Conservation (phyloP, 1,140 invertebrate genomes). For the Drosophila elegans region DNA sequence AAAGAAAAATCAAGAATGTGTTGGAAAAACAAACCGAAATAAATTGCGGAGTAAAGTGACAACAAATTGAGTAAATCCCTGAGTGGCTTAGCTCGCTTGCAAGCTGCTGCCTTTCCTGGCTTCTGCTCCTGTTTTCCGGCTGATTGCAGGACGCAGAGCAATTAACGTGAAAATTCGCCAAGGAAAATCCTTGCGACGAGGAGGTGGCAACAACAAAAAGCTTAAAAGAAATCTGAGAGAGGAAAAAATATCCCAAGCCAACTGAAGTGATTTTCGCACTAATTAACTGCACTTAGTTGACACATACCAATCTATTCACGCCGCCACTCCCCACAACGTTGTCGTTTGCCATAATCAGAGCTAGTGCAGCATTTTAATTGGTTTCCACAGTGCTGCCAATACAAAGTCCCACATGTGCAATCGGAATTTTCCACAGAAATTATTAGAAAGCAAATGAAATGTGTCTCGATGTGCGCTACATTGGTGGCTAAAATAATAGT, state of each 20-base stretch:
- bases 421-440: conserved; percentile 81
- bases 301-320: conserved; percentile 82
- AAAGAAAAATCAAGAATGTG: conserved; percentile 9
- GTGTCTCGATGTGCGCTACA: conserved; percentile 19
- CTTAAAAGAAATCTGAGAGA: conserved; percentile 34
- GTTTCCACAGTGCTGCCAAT: conserved; percentile 74
- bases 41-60: conserved; percentile 41
- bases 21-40: conserved; percentile 12
- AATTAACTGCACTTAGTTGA: conserved; percentile 83
- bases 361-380: conserved; percentile 81
- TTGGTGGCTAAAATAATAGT: background rate
- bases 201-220: conserved; percentile 19
- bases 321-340: conserved; percentile 25
- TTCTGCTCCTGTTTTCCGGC: conserved; percentile 46
- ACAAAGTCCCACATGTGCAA: conserved; percentile 82
- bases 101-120: conserved; percentile 22
- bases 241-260: conserved; percentile 70
- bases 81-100: conserved; percentile 66
- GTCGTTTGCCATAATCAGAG: conserved; percentile 75
- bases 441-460: conserved; percentile 81
- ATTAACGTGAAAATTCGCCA: conserved; percentile 78
- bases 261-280: conserved; percentile 83
- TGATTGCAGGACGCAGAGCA: conserved; percentile 70
- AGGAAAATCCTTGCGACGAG: conserved; percentile 53
- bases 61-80: conserved; percentile 75